Evolutionary conservation across 1,140 invertebrate species (phyloP).

Genomic region (Cotesia chilonis): DNA sequence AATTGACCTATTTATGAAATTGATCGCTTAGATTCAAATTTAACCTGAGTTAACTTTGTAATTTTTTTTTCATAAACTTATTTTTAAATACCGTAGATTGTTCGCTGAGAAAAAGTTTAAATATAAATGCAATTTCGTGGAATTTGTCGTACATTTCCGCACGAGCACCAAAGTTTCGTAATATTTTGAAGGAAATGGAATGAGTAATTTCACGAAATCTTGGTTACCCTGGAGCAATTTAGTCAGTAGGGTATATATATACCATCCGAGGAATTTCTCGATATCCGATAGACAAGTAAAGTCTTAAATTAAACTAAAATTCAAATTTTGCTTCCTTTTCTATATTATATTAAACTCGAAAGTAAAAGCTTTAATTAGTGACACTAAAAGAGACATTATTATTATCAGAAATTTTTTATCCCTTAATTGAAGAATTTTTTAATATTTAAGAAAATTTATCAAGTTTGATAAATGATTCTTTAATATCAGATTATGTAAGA

Average conservation of each 20-base stretch:
- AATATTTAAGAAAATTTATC: too few species aligned
- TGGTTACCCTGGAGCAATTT: conserved; percentile 13
- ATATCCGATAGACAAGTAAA: conserved; percentile 10
- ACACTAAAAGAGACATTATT: too few species aligned
- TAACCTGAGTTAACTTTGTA: background rate
- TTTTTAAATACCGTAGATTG: background rate
- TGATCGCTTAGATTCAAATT: background rate
- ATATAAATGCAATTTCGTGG: background rate
- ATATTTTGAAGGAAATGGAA: conserved; percentile 9
- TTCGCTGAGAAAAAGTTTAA: background rate
- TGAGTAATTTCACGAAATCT: conserved; percentile 30
- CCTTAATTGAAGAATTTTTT: too few species aligned
- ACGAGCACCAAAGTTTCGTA: background rate
- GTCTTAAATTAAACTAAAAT: conserved; percentile 6
- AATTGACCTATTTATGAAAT: conserved; percentile 9
- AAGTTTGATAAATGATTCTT: too few species aligned
- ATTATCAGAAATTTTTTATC: too few species aligned
- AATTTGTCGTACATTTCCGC: background rate
- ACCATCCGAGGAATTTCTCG: conserved; percentile 25
- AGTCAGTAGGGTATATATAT: conserved; percentile 1
- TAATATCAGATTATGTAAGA: too few species aligned
- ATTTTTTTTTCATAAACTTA: background rate
- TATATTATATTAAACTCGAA: too few species aligned
- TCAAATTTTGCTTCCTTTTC: background rate
- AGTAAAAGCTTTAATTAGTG: too few species aligned